Evolutionary conservation across 2,888 invertebrate genomes (phyloP).

Genomic region (Polyommatus icarus): DNA sequence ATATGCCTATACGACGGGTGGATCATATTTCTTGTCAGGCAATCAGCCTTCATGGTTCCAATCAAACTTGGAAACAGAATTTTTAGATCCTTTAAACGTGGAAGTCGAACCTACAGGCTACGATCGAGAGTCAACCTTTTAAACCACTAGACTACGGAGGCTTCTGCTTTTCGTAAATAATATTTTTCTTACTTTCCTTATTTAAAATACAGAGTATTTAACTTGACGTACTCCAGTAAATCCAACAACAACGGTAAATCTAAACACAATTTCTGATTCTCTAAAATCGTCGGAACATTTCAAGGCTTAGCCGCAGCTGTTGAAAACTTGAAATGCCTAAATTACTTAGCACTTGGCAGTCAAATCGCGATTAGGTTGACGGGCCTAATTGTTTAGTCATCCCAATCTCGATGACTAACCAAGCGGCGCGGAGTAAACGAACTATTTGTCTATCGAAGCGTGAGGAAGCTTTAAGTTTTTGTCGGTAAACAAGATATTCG

Average conservation of each 20-base stretch:
- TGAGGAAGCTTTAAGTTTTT: conserved; percentile 39
- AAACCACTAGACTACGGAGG: neutral
- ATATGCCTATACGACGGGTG: no score
- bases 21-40: no score
- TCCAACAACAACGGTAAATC: neutral
- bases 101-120: no score
- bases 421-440: conserved; percentile 38
- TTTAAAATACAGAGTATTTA: neutral
- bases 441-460: conserved; percentile 37
- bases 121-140: neutral
- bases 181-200: neutral
- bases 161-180: neutral
- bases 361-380: conserved; percentile 26
- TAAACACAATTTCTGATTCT: neutral
- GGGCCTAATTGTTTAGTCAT: conserved; percentile 33
- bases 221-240: neutral
- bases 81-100: no score
- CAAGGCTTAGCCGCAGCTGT: conserved; percentile 17
- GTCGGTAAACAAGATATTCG: conserved; percentile 19
- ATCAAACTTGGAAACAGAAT: no score
- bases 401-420: conserved; percentile 36
- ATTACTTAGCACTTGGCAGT: conserved; percentile 26
- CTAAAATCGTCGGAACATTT: neutral
- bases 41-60: no score
- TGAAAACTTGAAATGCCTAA: conserved; percentile 18